Evolutionary conservation across 2,113 vertebrate genomes (phyloP), one percentile per base, ranked within the genome.

Genomic region (Esox niger): DNA sequence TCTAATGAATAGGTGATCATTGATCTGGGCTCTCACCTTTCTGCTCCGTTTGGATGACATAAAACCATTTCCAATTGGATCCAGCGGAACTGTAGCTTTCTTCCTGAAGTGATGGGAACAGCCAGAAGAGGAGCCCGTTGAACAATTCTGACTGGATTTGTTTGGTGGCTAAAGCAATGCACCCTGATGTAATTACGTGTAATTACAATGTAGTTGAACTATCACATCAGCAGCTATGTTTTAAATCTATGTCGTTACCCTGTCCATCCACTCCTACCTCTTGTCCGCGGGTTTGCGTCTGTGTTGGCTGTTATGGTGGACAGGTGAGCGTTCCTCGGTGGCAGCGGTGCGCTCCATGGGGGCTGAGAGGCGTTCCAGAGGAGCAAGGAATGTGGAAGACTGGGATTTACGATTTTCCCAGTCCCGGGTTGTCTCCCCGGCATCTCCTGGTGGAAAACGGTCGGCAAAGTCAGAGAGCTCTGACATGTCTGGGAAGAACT

Each of bases 1-100:
- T n/a, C n/a, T n/a, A n/a, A n/a, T n/a, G n/a, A n/a, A n/a, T n/a
- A n/a, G n/a, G n/a, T n/a, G n/a, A n/a, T n/a, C n/a, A n/a, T n/a
- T 33, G 27, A 4, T 29, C 26, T 17, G 29, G 15, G 6, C 1
- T 11, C 82, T 83, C 57, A 90, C 90, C 78, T 89, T 87, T 83
- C 58, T 66, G 66, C 71, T 86, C 64, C 73, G 31, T 33, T 77
- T 47, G 59, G 69, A 65, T 63, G 79, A 79, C 76, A 83, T 72
- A 43, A 86, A 75, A 54, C 85, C 86, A 54, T 82, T 63, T 17
- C 89, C 79, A 8, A 93, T 88, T n/a, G 87, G 67, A 73, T 93
- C 91, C 61, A 93, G 43, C 66, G 87, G 91, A 70, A 79, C 71
- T 0, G 88, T 74, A 13, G 35, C 35, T 27, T 85, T 90, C 64